Base-by-base conservation (phyloP, 2,797 vertebrate genomes). In the Sebastes steindachneri region DNA sequence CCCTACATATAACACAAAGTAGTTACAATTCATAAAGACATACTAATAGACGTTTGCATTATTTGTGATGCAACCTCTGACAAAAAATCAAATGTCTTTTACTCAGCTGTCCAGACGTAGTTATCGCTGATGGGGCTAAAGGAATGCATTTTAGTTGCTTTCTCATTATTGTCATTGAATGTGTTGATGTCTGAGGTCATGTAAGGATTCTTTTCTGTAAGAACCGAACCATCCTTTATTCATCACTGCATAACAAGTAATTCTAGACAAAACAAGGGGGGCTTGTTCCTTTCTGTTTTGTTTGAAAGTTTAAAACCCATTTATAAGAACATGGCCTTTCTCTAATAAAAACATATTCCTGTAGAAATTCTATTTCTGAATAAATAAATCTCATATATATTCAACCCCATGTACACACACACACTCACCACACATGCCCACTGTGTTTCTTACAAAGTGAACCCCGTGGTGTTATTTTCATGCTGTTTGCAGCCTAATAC, bases 261-360 rank as follows among this genome's bases (percentile, higher is more conserved):
- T 59, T 41, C 55, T 23, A 25, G 17, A 60, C 33, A 67, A 51
- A 76, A 64, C 66, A 9, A 21, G 10, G 37, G 7, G 12, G 17
- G 11, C 35, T 71, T 63, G 53, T 58, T 77, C 17, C 5, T 57
- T 51, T 71, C 23, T 68, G 54, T 71, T 77, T 74, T 69, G 15
- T 83, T 83, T 84, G 70, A 85, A 92, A 87, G 76, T 89, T 84
- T 82, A 80, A 93, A 85, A 88, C 45, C 68, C 28, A 76, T 92
- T 88, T 82, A 73, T 58, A 69, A 60, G 68, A 87, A 89, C 74
- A 86, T 81, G 80, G 64, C n/a, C 37, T 86, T 73, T 75, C 55
- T 83, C 75, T 62, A 88, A 79, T 81, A 67, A 76, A 85, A 90
- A 84, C 51, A 79, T 41, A 62, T 73, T 57, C 64, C 48, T 77